Evolutionary conservation across 1,140 invertebrate species (phyloP).

Genomic region (Campoletis sonorensis): DNA sequence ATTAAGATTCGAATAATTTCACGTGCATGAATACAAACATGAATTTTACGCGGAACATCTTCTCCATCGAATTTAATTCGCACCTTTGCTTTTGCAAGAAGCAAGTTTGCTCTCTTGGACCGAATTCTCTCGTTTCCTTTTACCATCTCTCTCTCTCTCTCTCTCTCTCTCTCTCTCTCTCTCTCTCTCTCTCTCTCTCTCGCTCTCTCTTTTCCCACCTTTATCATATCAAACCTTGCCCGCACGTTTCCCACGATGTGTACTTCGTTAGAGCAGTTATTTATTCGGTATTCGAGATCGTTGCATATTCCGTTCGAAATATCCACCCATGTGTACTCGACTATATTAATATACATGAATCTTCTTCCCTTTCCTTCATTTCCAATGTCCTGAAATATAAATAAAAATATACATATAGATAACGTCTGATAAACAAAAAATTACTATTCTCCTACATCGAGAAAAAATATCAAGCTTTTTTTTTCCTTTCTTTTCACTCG

Average conservation of each 20-base stretch:
- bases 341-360: conserved; percentile 7
- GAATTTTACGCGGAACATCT: background rate
- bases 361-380: too few relatives aligned
- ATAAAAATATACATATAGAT: too few relatives aligned
- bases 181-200: too few relatives aligned
- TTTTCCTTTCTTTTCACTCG: too few relatives aligned
- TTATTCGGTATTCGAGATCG: conserved; percentile 49
- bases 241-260: conserved; percentile 46
- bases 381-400: too few relatives aligned
- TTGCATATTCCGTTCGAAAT: conserved; percentile 49
- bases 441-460: too few relatives aligned
- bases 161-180: too few relatives aligned
- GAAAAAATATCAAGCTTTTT: too few relatives aligned
- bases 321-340: conserved; percentile 24
- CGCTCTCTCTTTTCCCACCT: background rate
- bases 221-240: background rate
- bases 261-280: conserved; percentile 54
- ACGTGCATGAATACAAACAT: background rate
- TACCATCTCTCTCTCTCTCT: background rate
- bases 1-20: too few relatives aligned
- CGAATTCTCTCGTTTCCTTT: background rate
- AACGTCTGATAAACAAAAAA: too few relatives aligned
- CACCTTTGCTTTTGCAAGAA: too few relatives aligned
- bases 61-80: background rate
- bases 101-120: too few relatives aligned